These are phyloP conservation scores for Geotrupes spiniger DNA, from an alignment of 2,888 invertebrate species.

Conservation along the genomic window DNA sequence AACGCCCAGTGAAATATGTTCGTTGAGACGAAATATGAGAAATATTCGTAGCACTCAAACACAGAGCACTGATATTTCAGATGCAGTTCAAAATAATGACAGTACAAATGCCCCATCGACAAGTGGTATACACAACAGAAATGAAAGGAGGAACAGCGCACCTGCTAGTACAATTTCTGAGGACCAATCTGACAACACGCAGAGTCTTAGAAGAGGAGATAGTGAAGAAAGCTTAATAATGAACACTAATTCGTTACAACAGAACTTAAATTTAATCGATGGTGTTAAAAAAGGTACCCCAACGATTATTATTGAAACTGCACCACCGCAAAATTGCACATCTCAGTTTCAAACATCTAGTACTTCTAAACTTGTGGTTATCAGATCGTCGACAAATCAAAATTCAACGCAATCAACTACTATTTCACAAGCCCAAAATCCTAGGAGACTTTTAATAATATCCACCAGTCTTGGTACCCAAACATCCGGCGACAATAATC, in stretches of 20 bases:
- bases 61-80: not conserved
- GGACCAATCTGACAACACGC: slow-evolving; percentile 35
- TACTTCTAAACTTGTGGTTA: slow-evolving; percentile 1
- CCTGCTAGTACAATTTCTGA: slow-evolving; percentile 19
- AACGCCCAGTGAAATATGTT: slow-evolving; percentile 13
- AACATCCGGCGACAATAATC: not conserved
- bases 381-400: slow-evolving; percentile 9
- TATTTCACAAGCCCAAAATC: slow-evolving; percentile 25
- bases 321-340: not conserved
- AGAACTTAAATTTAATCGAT: not conserved
- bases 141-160: slow-evolving; percentile 12
- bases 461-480: slow-evolving; percentile 2
- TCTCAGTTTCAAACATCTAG: not conserved
- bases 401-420: slow-evolving; percentile 24
- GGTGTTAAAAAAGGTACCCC: too few relatives aligned
- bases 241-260: not conserved
- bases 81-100: not conserved
- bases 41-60: slow-evolving; percentile 8
- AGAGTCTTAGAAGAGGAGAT: slow-evolving; percentile 33
- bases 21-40: slow-evolving; percentile 1
- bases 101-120: not conserved
- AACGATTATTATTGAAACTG: not conserved
- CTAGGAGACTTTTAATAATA: slow-evolving; percentile 19
- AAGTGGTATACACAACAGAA: not conserved
- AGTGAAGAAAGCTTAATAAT: not conserved